Base-by-base conservation (phyloP, 1,140 invertebrate genomes). In the Lithobius niger region DNA sequence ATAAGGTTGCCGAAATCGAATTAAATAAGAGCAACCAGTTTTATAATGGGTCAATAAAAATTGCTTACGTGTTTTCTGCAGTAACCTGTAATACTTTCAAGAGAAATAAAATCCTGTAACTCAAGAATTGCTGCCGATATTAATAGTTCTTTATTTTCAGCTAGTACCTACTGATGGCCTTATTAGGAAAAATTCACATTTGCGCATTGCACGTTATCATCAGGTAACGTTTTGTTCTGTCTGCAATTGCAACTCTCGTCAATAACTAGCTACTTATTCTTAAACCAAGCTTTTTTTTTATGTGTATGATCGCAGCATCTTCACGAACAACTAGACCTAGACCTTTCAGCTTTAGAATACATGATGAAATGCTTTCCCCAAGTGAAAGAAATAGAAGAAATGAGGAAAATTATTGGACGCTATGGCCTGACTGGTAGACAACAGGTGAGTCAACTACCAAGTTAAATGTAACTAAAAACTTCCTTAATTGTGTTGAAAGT, bases 321-420 rank as follows among this genome's bases (percentile, higher is more conserved):
- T 54, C 92, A 96, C 64, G 97, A 99, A 71, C 76, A 96, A 22
- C 74, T 99, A 1, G 95, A 99, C 69, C 69, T 99, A 60, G 89
- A 98, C 66, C 71, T 93, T 52, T 92, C 91, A 19, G 94, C 97
- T 4, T 71, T 99, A 13, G 95, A 99, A 59, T 99, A 97, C 67
- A 99, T 99, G 96, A 85, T 99, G 85, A 85, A 84, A 65, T 79
- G 82, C 59, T 99, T 96, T 69, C 95, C 97, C 0, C 91, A 96
- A 21, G 84, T 99, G 1, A 97, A 97, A 64, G 97, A 99, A 71
- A 82, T 85, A 27, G 97, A 99, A 74, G 95, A 98, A 69, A 99
- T 99, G 94, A 77, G 97, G 51, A 97, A 96, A 73, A 98, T 99
- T 59, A 95, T 99, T 65, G 97, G 97, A 2, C 78, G 95, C 57